These are phyloP conservation scores for Fregetta grallaria DNA, from an alignment of 2,113 vertebrate species.

Conservation along the genomic window DNA sequence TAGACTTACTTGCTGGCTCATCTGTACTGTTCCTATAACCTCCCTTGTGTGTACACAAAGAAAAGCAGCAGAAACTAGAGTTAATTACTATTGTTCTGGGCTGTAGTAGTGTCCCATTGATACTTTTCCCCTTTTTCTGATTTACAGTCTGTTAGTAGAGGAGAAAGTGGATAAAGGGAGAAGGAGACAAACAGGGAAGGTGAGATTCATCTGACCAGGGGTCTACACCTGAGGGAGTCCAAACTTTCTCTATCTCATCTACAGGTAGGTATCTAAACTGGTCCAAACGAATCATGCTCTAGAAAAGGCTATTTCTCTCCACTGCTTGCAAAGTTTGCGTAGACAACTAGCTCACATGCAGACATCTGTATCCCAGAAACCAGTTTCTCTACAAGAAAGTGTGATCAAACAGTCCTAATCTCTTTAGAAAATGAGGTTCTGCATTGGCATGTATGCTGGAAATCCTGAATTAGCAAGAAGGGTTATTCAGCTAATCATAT, in stretches of 20 bases:
- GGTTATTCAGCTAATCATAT: background rate
- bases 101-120: background rate
- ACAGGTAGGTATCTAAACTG: background rate
- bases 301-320: background rate
- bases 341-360: background rate
- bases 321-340: background rate
- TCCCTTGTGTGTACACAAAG: background rate
- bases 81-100: background rate
- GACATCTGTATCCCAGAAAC: background rate
- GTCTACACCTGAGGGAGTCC: background rate
- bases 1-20: background rate
- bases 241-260: background rate
- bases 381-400: background rate
- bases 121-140: background rate
- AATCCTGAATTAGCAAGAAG: background rate
- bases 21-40: background rate
- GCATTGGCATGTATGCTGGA: background rate
- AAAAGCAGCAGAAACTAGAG: background rate
- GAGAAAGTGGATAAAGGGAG: background rate
- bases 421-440: background rate
- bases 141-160: background rate
- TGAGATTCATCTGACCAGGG: background rate
- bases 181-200: background rate
- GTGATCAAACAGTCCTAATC: background rate
- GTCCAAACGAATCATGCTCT: background rate